Conservation (phyloP, 2,113 vertebrate species). For the Centropus unirufus region DNA sequence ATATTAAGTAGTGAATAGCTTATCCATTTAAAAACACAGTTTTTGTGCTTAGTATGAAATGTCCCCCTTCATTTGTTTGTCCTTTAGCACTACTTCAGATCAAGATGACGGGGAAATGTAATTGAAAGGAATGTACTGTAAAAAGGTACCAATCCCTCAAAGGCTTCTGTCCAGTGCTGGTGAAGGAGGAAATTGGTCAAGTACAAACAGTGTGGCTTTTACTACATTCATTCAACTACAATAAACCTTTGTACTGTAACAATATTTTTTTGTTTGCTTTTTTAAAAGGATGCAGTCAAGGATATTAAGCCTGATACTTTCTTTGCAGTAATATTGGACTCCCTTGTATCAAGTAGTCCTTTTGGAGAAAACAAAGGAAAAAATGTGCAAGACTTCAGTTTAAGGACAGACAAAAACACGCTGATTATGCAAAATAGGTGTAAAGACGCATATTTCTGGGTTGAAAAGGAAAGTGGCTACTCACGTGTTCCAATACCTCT, state of each 20-base stretch:
- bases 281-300: conserved; percentile 11
- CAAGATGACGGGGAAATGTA: conserved; percentile 17
- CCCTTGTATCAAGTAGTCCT: neutral
- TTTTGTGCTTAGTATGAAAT: neutral
- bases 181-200: conserved; percentile 29
- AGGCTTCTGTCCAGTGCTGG: conserved; percentile 9
- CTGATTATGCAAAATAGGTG: neutral
- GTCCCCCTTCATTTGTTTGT: neutral
- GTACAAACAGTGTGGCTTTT: conserved; percentile 46
- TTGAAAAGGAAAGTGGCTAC: neutral
- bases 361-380: neutral
- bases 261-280: conserved; percentile 13
- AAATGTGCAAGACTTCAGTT: neutral
- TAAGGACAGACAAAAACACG: neutral
- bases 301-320: conserved; percentile 23
- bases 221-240: conserved; percentile 13
- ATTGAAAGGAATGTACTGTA: neutral
- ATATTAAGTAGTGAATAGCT: neutral
- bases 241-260: conserved; percentile 48
- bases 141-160: neutral
- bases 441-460: neutral
- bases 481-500: neutral
- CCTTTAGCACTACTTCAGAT: neutral
- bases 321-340: neutral
- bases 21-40: neutral